These are phyloP conservation scores for Cremastinae sp. DNA, from an alignment of 2,888 invertebrate genomes.

Conservation along the genomic window DNA sequence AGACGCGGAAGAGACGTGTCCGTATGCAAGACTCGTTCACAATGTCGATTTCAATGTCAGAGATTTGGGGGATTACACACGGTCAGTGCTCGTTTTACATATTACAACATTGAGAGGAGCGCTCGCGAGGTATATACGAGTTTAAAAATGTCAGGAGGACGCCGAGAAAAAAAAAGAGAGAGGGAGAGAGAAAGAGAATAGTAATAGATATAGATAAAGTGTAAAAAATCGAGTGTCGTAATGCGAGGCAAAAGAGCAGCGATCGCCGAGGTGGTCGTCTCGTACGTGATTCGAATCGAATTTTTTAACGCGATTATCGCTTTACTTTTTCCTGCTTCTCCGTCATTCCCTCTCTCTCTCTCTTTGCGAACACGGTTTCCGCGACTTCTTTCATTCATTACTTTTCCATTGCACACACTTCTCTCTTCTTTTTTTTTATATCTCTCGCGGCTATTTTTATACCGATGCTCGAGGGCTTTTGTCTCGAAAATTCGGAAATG, in stretches of 20 bases:
- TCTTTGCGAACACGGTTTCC: neutral
- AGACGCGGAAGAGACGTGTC: constrained; percentile 7
- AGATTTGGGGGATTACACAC: neutral
- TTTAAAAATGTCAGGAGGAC: constrained; percentile 4
- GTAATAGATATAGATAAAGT: neutral
- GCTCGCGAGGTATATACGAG: neutral
- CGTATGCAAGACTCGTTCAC: constrained; percentile 15
- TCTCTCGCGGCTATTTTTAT: too few relatives aligned
- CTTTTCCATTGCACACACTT: too few relatives aligned
- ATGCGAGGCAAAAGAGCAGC: neutral
- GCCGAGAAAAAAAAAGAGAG: neutral
- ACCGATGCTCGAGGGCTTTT: too few relatives aligned
- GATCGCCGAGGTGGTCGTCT: constrained; percentile 46
- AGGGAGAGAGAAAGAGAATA: constrained; percentile 7
- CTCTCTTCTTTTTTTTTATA: too few relatives aligned
- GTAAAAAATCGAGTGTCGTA: constrained; percentile 16
- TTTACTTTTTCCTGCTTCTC: neutral
- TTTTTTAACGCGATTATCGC: constrained; percentile 35
- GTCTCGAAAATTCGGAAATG: neutral
- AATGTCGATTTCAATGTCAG: constrained; percentile 29
- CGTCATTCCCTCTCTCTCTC: constrained; percentile 24
- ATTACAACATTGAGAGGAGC: constrained; percentile 16
- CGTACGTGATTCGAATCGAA: constrained; percentile 56
- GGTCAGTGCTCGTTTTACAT: constrained; percentile 5
- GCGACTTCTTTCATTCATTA: too few relatives aligned